Conservation (phyloP, 2,888 invertebrate species). For the Caprella mutica region DNA sequence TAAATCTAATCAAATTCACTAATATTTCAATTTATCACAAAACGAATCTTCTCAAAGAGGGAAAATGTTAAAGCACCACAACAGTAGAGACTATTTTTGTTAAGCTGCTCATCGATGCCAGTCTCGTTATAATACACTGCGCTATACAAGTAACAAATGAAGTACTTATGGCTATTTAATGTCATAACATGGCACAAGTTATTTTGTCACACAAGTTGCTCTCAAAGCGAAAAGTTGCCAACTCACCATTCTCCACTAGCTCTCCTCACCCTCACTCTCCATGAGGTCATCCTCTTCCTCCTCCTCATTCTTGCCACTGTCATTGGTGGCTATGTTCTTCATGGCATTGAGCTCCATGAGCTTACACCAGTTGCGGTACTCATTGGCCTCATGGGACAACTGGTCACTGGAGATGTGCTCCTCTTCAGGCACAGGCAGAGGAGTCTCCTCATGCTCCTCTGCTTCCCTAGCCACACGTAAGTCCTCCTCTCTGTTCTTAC, state of each 20-base stretch:
- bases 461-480: constrained; percentile 29
- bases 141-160: too few relatives aligned
- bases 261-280: background rate
- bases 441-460: background rate
- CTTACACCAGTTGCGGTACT: constrained; percentile 34
- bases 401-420: constrained; percentile 24
- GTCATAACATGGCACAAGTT: too few relatives aligned
- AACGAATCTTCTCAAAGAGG: too few relatives aligned
- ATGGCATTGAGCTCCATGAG: constrained; percentile 34
- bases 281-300: constrained; percentile 1
- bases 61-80: too few relatives aligned
- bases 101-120: too few relatives aligned
- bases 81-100: too few relatives aligned
- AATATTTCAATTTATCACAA: too few relatives aligned
- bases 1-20: too few relatives aligned
- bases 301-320: background rate
- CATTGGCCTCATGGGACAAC: constrained; percentile 33
- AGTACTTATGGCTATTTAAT: too few relatives aligned
- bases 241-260: background rate
- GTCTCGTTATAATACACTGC: too few relatives aligned
- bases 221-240: too few relatives aligned
- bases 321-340: constrained; percentile 27
- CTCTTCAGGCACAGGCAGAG: constrained; percentile 8
- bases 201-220: too few relatives aligned
- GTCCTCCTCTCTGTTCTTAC: constrained; percentile 34